Base-by-base conservation (phyloP, 1,140 invertebrate species). In the Polypedilum vanderplanki region DNA sequence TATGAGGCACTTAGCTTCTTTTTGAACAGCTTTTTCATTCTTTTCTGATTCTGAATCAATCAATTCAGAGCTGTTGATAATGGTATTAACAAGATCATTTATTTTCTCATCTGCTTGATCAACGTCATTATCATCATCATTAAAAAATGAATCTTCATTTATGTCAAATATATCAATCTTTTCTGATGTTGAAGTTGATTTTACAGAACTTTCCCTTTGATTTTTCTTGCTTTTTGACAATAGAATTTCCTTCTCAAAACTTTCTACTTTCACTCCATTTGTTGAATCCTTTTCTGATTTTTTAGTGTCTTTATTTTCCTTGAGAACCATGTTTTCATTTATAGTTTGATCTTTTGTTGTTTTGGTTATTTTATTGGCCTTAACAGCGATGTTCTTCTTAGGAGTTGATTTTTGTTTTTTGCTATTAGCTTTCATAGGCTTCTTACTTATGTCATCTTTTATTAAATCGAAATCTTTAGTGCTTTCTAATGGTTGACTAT, bases 71-170 rank as follows among this genome's bases (percentile, higher is more conserved):
- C 65, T 70, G 17, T 70, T 70, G 5, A 70, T 70, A 20, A 70
- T 70, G 5, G 20, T 22, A 70, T 70, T 70, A 18, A 70, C 65
- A 70, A 70, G 17, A 70, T 70, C 65, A 70, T 70, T 70, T 0
- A 70, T 20, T 70, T 70, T 70, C 1, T 70, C 65, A 20, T 70
- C 20, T 18, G 4, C 20, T 57, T 57, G 10, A 57, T 57, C n/a
- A 3, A 15, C 46, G 8, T 57, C n/a, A 70, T 70, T 18, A 7
- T 20, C 18, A 8, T 70, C 65, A 18, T 70, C 65, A 70, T 70
- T 70, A 10, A 70, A 70, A 7, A 70, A 70, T 8, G 65, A 70
- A 20, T 70, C 65, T 18, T 70, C 65, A 70, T 70, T 70, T 0
- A 70, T 70, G 1, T 18, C 18, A 20, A 70, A 70, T 0, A 22